A percentile compares a stretch with the other conserved stretches of the same genome.
phyloP scores from a whole-genome alignment of 2,888 invertebrate species.

The Plutella xylostella region DNA sequence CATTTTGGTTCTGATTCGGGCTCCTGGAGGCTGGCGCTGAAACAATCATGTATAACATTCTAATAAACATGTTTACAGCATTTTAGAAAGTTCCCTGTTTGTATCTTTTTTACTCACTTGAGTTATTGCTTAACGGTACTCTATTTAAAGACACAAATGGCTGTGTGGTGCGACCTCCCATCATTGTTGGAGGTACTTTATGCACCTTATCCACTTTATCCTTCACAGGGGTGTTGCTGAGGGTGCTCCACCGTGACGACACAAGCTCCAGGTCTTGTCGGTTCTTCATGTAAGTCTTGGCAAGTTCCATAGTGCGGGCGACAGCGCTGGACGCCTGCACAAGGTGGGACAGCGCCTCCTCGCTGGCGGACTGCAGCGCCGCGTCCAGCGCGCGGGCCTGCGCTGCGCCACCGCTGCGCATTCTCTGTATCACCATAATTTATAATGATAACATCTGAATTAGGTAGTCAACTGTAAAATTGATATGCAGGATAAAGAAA shows the following conservation, averaged over 20 bases:
- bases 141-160: constrained; percentile 52
- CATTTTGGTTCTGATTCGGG: constrained; percentile 32
- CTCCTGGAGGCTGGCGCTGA: constrained; percentile 26
- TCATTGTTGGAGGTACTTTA: constrained; percentile 45
- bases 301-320: constrained; percentile 36
- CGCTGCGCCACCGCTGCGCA: constrained; percentile 38
- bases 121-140: constrained; percentile 32
- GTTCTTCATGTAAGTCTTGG: constrained; percentile 36
- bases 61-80: not conserved
- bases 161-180: constrained; percentile 51
- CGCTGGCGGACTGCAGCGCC: constrained; percentile 38
- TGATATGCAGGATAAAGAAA: too few relatives aligned
- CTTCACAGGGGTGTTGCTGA: constrained; percentile 34
- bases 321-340: constrained; percentile 48
- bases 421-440: too few relatives aligned
- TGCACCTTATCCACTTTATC: constrained; percentile 47
- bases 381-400: constrained; percentile 38
- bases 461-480: too few relatives aligned
- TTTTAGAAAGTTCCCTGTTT: not conserved
- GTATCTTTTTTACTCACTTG: constrained; percentile 27
- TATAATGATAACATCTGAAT: too few relatives aligned
- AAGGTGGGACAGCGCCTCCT: constrained; percentile 41
- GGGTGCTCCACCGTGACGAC: constrained; percentile 41
- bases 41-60: constrained; percentile 15
- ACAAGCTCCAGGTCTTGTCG: constrained; percentile 29